phyloP scores from a whole-genome alignment of 2,797 vertebrate species.

The Sebastes itinus region DNA sequence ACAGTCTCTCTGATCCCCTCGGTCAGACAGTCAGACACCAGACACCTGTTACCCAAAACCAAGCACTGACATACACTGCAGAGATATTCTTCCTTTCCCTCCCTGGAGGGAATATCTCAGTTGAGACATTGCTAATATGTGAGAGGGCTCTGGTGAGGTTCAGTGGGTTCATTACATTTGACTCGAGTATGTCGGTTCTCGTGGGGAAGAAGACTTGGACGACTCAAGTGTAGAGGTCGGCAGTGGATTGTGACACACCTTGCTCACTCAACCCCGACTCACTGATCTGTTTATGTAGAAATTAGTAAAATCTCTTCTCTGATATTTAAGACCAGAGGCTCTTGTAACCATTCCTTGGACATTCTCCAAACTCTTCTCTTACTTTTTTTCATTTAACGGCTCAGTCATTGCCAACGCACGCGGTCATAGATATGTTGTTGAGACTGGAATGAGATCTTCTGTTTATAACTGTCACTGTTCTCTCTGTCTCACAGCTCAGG shows the following conservation, averaged over 20 bases:
- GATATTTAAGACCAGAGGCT: conserved; percentile 57
- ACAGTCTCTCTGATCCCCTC: not conserved
- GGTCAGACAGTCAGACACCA: not conserved
- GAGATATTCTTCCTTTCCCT: conserved; percentile 8
- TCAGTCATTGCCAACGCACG: conserved; percentile 48
- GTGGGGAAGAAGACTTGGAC: conserved; percentile 59
- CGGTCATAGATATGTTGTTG: conserved; percentile 68
- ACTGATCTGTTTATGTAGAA: conserved; percentile 67
- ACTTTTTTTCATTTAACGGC: conserved; percentile 58
- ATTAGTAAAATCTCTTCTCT: conserved; percentile 57
- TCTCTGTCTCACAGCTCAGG: conserved; percentile 18
- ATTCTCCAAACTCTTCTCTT: conserved; percentile 30
- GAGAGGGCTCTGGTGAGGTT: conserved; percentile 55
- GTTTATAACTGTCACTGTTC: conserved; percentile 62
- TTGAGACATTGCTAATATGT: conserved; percentile 12
- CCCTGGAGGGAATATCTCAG: not conserved
- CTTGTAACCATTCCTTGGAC: conserved; percentile 54
- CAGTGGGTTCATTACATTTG: conserved; percentile 63
- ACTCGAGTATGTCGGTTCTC: conserved; percentile 63
- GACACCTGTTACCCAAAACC: not conserved
- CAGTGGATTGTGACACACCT: conserved; percentile 30
- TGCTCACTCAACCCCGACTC: conserved; percentile 17
- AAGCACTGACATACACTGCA: not conserved
- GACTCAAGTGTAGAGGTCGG: conserved; percentile 48
- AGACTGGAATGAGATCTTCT: conserved; percentile 72